Conservation (phyloP, 2,888 invertebrate species). For the Hypomecis atomaria region DNA sequence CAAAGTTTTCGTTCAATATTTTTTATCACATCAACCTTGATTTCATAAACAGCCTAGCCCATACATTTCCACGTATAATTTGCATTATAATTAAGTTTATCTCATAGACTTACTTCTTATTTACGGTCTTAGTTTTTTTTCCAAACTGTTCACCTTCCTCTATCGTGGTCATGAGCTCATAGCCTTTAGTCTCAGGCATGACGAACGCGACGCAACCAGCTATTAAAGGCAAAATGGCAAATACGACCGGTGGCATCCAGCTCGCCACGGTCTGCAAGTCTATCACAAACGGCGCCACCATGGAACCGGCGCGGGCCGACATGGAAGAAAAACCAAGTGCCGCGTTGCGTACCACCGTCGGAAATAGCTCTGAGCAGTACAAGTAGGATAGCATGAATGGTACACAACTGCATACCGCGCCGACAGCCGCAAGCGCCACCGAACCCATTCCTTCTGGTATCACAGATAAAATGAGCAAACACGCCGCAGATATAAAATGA, state of each 20-base stretch:
- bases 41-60: not conserved
- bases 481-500: conserved; percentile 85
- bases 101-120: conserved; percentile 1
- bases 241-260: conserved; percentile 89
- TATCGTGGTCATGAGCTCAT: conserved; percentile 90
- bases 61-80: not conserved
- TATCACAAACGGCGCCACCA: conserved; percentile 92
- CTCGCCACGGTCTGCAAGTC: conserved; percentile 75
- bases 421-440: conserved; percentile 87
- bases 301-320: conserved; percentile 93
- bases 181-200: conserved; percentile 92
- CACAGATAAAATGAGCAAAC: conserved; percentile 85
- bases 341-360: conserved; percentile 94
- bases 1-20: too few species aligned
- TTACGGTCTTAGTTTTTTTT: conserved; percentile 46
- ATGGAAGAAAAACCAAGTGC: conserved; percentile 96
- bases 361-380: conserved; percentile 94
- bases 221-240: conserved; percentile 88
- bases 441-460: conserved; percentile 73
- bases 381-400: conserved; percentile 94
- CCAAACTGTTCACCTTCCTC: conserved; percentile 89
- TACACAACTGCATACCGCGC: conserved; percentile 92
- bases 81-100: conserved; percentile 1
- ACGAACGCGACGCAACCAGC: conserved; percentile 81
- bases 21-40: too few species aligned